phyloP scores from a whole-genome alignment of 2,113 vertebrate species.

The Ellobius talpinus region DNA sequence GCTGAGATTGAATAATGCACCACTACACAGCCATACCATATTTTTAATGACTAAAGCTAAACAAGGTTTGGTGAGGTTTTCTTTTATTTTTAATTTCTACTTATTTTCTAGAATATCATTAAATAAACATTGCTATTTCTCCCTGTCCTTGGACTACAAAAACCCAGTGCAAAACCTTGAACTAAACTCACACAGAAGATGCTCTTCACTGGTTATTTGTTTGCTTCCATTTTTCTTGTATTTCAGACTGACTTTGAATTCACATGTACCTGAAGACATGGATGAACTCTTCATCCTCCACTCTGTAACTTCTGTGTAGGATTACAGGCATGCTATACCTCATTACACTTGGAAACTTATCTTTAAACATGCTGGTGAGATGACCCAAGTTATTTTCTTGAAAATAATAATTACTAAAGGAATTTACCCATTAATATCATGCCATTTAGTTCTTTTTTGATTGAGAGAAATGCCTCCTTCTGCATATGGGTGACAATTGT shows the following conservation, averaged over 20 bases:
- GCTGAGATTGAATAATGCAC: neutral
- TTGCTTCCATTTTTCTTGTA: neutral
- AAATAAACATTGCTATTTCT: neutral
- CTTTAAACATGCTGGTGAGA: neutral
- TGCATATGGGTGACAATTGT: too few relatives aligned
- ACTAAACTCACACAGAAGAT: neutral
- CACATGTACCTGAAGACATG: neutral
- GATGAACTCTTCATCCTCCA: neutral
- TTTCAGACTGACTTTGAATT: neutral
- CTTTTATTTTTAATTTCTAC: neutral
- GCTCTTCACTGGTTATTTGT: neutral
- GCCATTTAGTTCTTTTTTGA: neutral
- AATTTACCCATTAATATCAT: neutral
- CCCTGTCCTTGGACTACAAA: neutral
- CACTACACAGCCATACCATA: neutral
- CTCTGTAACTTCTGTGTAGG: neutral
- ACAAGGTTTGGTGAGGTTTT: neutral
- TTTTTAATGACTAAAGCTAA: neutral
- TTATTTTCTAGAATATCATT: conserved; percentile 17
- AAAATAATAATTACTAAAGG: neutral
- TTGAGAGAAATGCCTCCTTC: neutral
- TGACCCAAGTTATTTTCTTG: neutral
- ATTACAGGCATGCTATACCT: neutral
- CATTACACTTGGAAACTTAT: neutral
- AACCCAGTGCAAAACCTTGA: neutral